These are phyloP conservation scores for Gymnobelideus leadbeateri DNA, from an alignment of 2,113 vertebrate genomes.

Conservation along the genomic window DNA sequence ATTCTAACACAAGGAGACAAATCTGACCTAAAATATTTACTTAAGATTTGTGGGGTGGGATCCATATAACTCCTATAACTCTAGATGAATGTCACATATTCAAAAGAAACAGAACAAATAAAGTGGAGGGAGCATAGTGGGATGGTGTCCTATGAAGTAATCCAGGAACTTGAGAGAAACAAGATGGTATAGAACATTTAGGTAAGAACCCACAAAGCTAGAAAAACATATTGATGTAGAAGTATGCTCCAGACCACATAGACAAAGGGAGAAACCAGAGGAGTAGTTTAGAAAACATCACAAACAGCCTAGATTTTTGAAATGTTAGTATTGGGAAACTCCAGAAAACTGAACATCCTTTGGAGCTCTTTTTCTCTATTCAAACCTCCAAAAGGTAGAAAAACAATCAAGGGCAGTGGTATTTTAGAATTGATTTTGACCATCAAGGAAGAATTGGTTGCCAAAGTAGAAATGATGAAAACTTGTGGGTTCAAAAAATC, in stretches of 20 bases:
- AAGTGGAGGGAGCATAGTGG: not conserved
- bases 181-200: not conserved
- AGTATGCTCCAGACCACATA: not conserved
- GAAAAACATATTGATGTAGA: not conserved
- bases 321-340: not conserved
- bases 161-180: not conserved
- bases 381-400: not conserved
- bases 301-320: not conserved
- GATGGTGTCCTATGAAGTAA: not conserved
- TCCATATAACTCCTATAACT: not conserved
- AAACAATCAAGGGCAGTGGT: not conserved
- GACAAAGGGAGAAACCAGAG: not conserved
- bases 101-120: not conserved
- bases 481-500: not conserved
- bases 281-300: not conserved
- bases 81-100: not conserved
- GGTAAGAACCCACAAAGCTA: not conserved
- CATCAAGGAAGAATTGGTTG: not conserved
- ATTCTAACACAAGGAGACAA: not conserved
- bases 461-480: not conserved
- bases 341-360: not conserved
- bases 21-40: not conserved
- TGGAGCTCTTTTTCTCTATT: not conserved
- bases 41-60: not conserved
- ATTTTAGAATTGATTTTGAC: not conserved